These are phyloP conservation scores for Gastrophryne carolinensis DNA, from an alignment of 2,797 vertebrate species.

Conservation along the genomic window DNA sequence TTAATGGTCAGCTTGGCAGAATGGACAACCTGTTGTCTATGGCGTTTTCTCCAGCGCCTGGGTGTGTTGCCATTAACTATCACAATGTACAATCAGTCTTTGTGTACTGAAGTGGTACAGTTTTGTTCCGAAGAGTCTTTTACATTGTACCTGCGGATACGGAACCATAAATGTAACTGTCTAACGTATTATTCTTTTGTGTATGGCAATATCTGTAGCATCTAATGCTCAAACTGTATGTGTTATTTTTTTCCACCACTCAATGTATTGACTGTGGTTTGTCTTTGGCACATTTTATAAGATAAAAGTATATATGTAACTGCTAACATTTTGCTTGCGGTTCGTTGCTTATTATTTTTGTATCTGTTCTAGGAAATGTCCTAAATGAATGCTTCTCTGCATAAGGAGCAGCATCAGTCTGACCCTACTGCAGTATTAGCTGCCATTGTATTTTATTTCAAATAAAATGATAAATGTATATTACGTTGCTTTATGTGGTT, in stretches of 20 bases:
- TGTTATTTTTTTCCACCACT: not conserved
- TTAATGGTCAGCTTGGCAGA: not conserved
- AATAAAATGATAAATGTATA: not conserved
- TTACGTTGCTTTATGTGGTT: not conserved
- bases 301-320: conserved; percentile 25
- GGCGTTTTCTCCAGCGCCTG: conserved; percentile 18
- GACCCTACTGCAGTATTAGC: not conserved
- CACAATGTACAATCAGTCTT: not conserved
- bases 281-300: conserved; percentile 46
- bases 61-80: not conserved
- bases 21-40: conserved; percentile 3
- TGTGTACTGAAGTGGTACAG: not conserved
- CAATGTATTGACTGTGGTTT: conserved; percentile 24
- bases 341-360: not conserved
- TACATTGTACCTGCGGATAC: not conserved
- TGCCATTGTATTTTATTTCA: not conserved
- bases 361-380: not conserved
- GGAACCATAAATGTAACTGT: not conserved
- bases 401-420: not conserved
- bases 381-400: not conserved
- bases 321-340: not conserved
- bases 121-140: too few relatives aligned
- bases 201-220: not conserved
- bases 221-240: not conserved
- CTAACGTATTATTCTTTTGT: conserved; percentile 1